Percentiles rank a stretch among this genome's conserved stretches.
These are phyloP conservation scores for Diachasma alloeum DNA, from an alignment of 1,140 invertebrate genomes.

Conservation along the genomic window DNA sequence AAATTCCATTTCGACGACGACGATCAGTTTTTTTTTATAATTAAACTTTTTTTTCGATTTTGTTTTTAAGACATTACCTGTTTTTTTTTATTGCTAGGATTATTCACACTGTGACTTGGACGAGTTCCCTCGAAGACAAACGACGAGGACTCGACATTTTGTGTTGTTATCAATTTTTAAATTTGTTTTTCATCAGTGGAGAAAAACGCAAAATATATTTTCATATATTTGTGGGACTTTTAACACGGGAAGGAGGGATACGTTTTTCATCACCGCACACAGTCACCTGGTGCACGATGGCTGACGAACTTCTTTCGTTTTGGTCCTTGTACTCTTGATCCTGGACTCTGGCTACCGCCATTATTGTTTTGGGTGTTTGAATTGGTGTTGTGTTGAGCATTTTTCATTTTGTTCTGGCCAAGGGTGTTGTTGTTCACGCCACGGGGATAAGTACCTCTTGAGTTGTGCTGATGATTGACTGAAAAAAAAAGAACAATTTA, in stretches of 20 bases:
- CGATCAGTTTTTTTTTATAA: not conserved
- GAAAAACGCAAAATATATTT: conserved; percentile 4
- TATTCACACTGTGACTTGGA: conserved; percentile 19
- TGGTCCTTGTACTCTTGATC: conserved; percentile 46
- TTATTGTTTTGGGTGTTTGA: conserved; percentile 52
- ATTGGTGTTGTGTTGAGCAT: conserved; percentile 43
- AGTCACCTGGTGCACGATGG: conserved; percentile 56
- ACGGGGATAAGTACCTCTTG: conserved; percentile 51
- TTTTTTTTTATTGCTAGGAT: conserved; percentile 11
- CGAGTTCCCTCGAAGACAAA: conserved; percentile 18
- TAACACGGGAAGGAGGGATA: conserved; percentile 27
- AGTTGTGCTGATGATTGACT: conserved; percentile 57
- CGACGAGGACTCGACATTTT: not conserved
- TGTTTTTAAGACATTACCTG: conserved; percentile 12
- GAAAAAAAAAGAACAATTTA: conserved; percentile 22
- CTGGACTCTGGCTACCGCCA: conserved; percentile 52
- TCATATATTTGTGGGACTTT: not conserved
- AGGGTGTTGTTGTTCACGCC: conserved; percentile 55
- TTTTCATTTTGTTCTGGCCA: conserved; percentile 56
- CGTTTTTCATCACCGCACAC: conserved; percentile 62
- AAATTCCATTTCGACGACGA: not conserved
- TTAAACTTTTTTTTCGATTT: conserved; percentile 6
- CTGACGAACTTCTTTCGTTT: conserved; percentile 58
- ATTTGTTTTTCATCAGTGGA: not conserved
- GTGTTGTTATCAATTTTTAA: not conserved